Evolutionary conservation across 2,113 vertebrate genomes (phyloP), one percentile per base, ranked within the genome.

Genomic region (Phyllostomus discolor): DNA sequence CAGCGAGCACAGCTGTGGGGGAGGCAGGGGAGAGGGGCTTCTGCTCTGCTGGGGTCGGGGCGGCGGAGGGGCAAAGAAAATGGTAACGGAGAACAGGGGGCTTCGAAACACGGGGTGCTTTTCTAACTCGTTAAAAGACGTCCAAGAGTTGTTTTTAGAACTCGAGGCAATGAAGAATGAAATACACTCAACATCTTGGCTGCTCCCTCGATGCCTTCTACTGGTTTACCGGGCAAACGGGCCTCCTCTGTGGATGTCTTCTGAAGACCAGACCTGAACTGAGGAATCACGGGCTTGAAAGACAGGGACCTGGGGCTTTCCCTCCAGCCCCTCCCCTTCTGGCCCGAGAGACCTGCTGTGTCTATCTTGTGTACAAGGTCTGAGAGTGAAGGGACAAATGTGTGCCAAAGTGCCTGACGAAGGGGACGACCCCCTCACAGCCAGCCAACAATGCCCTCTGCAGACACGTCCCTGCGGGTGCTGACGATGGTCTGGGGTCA

Each of bases 71-170:
- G n/a, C 22, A 52, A 33, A 91, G n/a, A 85, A 73, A 69, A 33
- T 0, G 5, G 41, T 14, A 5, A 11, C 1, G 9, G 0, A n/a
- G 52, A 79, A 11, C 52, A 46, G 3, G 54, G 52, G 12, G 28
- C 33, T 48, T 19, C 19, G 0, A 48, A 38, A 48, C 0, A 5
- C 16, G 52, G 38, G 16, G 35, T 35, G 24, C 5, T 43, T 41
- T 14, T 41, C 33, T 4, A 46, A 72, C 48, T 52, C 26, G 28
- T 38, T 54, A 8, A 69, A 64, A 82, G 82, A 75, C 52, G 41
- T n/a, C 41, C 7, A 59, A 41, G 41, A 78, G 62, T 52, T 54
- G 35, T 7, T 41, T 88, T 35, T n/a, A 66, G 86, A 93, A 86
- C 69, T 35, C 33, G 28, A 80, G 59, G 41, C 78, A 78, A 66